These are phyloP conservation scores for Polietes domitor DNA, from an alignment of 2,888 invertebrate genomes.

Conservation along the genomic window DNA sequence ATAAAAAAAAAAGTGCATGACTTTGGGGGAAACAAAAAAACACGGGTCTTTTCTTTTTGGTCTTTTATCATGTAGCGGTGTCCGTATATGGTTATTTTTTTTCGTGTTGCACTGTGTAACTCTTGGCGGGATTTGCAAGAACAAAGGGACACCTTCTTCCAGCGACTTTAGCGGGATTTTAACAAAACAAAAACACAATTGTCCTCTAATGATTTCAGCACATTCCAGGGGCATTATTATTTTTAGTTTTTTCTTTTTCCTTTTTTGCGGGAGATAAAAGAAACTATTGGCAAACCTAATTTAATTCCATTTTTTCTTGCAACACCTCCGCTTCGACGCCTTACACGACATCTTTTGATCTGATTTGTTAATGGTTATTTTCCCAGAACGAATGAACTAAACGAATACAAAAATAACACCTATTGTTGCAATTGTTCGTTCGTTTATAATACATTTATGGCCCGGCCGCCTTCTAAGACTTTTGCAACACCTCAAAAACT, in stretches of 20 bases:
- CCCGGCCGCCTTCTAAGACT: constrained; percentile 42
- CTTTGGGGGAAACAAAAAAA: too few relatives aligned
- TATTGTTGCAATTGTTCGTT: constrained; percentile 16
- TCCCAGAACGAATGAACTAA: constrained; percentile 24
- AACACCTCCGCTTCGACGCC: not conserved
- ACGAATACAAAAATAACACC: not conserved
- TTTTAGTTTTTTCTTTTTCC: too few relatives aligned
- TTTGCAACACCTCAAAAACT: constrained; percentile 48
- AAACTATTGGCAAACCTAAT: not conserved
- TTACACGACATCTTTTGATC: not conserved
- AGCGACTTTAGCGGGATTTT: not conserved
- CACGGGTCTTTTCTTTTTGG: too few relatives aligned
- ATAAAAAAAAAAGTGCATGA: too few relatives aligned
- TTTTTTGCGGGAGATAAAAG: not conserved
- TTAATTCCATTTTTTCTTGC: not conserved
- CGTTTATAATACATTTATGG: constrained; percentile 31
- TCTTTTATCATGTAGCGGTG: too few relatives aligned
- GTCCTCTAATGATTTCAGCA: constrained; percentile 16
- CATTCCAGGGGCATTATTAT: not conserved
- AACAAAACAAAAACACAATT: not conserved
- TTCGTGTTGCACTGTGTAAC: too few relatives aligned
- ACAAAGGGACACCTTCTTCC: not conserved
- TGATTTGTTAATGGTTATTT: constrained; percentile 13
- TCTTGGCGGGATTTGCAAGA: not conserved
- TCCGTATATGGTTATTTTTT: too few relatives aligned